Conservation (phyloP, 2,888 invertebrate genomes). For the Scaeva pyrastri region DNA sequence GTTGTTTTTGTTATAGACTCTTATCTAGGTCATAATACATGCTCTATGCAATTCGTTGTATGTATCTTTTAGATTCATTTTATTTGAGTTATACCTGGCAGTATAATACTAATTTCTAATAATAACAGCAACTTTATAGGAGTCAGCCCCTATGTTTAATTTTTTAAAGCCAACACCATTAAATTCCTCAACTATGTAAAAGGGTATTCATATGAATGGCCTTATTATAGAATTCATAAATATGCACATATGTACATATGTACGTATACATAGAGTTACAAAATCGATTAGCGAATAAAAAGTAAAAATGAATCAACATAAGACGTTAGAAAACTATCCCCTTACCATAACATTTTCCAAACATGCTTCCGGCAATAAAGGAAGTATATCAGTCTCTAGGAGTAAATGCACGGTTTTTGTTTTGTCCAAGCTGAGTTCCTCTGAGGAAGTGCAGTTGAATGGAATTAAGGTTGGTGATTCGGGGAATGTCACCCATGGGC, state of each 20-base stretch:
- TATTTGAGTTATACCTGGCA: not conserved
- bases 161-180: not conserved
- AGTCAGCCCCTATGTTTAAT: not conserved
- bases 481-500: constrained; percentile 85
- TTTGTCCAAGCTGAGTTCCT: constrained; percentile 76
- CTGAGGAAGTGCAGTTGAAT: constrained; percentile 79
- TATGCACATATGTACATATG: not conserved
- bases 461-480: constrained; percentile 83
- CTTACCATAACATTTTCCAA: constrained; percentile 79
- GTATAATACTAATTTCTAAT: constrained; percentile 6
- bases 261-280: constrained; percentile 8
- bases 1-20: constrained; percentile 41
- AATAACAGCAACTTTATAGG: no score
- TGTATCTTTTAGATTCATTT: constrained; percentile 7
- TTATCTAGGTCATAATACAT: constrained; percentile 65
- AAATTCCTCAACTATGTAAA: not conserved
- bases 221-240: constrained; percentile 53
- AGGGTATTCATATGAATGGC: constrained; percentile 44
- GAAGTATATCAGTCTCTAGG: constrained; percentile 82
- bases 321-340: not conserved
- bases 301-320: not conserved
- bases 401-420: constrained; percentile 80
- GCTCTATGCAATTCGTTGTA: constrained; percentile 21
- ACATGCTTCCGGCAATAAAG: constrained; percentile 66
- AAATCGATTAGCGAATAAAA: constrained; percentile 62